phyloP scores from a whole-genome alignment of 1,140 invertebrate species.

The Theocolax elegans region DNA sequence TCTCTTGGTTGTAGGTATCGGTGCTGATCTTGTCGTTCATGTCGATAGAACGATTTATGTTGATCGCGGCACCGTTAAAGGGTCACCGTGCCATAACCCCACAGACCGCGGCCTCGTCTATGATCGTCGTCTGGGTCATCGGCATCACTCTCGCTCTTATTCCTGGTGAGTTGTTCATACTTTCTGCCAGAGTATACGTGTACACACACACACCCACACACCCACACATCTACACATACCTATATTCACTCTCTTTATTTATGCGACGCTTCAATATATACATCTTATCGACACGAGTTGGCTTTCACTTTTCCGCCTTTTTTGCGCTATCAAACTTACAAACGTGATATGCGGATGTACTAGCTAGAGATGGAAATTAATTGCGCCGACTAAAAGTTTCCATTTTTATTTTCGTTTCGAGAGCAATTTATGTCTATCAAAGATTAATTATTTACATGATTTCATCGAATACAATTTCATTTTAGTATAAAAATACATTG shows the following conservation, averaged over 20 bases:
- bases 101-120: slow-evolving; percentile 68
- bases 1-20: slow-evolving; percentile 68
- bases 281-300: no score
- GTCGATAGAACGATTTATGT: slow-evolving; percentile 79
- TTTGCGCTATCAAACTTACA: no score
- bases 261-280: no score
- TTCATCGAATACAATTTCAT: no score
- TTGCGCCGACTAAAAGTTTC: no score
- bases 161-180: slow-evolving; percentile 67
- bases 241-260: not conserved
- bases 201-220: not conserved
- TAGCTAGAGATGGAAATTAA: no score
- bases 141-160: slow-evolving; percentile 74
- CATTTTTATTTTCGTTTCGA: no score
- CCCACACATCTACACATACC: not conserved
- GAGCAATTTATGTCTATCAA: no score
- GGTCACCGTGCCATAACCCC: slow-evolving; percentile 70
- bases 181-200: not conserved
- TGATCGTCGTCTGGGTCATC: slow-evolving; percentile 74
- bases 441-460: no score
- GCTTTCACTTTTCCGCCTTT: no score
- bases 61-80: slow-evolving; percentile 77
- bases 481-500: no score
- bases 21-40: slow-evolving; percentile 81
- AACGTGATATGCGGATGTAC: no score